phyloP scores from a whole-genome alignment of 1,140 invertebrate species.

The Oreohelix idahoensis region DNA sequence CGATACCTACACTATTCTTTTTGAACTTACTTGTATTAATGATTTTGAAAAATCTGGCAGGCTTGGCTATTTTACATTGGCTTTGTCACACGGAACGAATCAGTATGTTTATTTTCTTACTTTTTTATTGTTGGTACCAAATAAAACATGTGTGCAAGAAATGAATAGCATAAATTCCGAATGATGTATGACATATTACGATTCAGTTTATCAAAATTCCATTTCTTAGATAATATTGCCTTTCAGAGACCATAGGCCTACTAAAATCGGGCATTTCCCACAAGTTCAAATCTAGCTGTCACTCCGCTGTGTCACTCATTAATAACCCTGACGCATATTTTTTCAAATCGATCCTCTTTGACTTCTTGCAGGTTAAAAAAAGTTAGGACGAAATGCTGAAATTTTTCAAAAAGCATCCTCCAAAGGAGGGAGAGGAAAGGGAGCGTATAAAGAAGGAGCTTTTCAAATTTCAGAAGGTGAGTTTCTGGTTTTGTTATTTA shows the following conservation, averaged over 20 bases:
- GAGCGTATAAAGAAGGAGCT: slow-evolving; percentile 92
- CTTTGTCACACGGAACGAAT: not conserved
- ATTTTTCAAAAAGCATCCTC: slow-evolving; percentile 74
- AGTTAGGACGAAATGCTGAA: slow-evolving; percentile 54
- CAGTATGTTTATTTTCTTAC: not conserved
- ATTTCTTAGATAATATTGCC: not conserved
- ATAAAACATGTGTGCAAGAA: not conserved
- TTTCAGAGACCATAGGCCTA: not conserved
- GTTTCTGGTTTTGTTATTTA: no score
- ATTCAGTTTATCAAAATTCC: not conserved
- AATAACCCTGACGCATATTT: not conserved
- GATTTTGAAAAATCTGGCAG: not conserved
- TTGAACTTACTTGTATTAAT: no score
- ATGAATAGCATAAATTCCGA: not conserved
- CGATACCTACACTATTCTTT: no score
- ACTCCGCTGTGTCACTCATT: not conserved
- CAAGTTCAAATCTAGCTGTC: not conserved
- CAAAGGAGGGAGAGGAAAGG: slow-evolving; percentile 83
- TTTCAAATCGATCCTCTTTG: not conserved
- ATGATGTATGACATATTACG: not conserved
- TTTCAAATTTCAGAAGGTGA: slow-evolving; percentile 80
- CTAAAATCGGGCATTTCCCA: not conserved
- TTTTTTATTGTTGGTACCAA: not conserved
- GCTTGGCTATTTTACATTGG: not conserved
- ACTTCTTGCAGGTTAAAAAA: not conserved